Conservation (phyloP, 37 sponge, comb jelly and placozoan species). For the Crambe crambe region DNA sequence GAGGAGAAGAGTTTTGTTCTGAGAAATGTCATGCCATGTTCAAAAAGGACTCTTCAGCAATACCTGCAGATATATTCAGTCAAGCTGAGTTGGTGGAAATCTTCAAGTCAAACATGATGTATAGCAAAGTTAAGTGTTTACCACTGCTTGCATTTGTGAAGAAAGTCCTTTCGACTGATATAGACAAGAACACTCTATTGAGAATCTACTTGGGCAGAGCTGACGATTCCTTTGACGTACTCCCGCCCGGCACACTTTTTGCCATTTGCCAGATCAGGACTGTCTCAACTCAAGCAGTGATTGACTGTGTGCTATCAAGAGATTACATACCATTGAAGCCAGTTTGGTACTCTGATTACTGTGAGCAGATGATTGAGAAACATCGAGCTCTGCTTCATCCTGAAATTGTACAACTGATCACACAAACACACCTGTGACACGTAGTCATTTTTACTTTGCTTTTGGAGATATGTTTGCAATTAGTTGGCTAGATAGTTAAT, state of each 20-base stretch:
- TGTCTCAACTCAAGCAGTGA: neutral
- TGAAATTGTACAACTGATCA: neutral
- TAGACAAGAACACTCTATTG: neutral
- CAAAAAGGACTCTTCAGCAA: neutral
- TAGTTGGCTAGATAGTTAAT: too few species aligned
- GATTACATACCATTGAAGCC: neutral
- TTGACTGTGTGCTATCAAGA: neutral
- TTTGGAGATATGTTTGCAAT: too few species aligned
- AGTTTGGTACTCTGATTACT: slow-evolving; percentile 6
- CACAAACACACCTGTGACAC: neutral
- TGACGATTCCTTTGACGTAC: neutral
- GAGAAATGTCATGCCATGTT: neutral
- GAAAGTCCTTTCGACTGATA: neutral
- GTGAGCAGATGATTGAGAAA: slow-evolving; percentile 7
- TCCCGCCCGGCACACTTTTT: neutral
- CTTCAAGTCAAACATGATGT: neutral
- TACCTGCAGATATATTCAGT: neutral
- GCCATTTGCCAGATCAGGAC: slow-evolving; percentile 11
- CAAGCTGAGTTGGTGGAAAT: neutral
- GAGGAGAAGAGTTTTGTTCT: neutral
- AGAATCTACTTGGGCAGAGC: slow-evolving; percentile 4
- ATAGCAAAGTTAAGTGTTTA: too few species aligned
- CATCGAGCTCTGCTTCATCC: neutral
- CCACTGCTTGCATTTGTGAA: slow-evolving; percentile 13
- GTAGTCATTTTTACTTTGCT: neutral